These are phyloP conservation scores for Phrynosoma platyrhinos DNA, from an alignment of 2,113 vertebrate genomes.

Conservation along the genomic window DNA sequence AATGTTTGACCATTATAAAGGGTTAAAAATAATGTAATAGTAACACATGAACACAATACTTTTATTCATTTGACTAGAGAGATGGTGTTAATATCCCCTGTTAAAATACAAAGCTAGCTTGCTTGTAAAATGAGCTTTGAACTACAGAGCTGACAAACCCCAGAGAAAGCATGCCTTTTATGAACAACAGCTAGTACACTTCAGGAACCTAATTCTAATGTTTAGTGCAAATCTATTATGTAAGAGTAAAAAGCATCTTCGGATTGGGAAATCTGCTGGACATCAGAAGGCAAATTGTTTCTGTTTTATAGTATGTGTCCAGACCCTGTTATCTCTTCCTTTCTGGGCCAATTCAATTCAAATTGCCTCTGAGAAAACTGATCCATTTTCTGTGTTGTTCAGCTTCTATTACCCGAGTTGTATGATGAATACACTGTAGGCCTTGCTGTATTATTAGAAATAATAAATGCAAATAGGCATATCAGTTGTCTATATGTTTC, in stretches of 20 bases:
- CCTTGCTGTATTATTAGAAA: conserved; percentile 5
- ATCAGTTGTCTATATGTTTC: neutral
- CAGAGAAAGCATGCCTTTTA: conserved; percentile 47
- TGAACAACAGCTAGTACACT: conserved; percentile 53
- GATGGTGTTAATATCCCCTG: conserved; percentile 60
- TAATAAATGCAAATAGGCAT: neutral
- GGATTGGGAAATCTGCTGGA: conserved; percentile 31
- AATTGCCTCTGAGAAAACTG: neutral
- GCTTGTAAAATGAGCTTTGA: conserved; percentile 70
- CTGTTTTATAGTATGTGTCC: neutral
- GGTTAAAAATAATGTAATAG: neutral
- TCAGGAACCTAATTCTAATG: conserved; percentile 47
- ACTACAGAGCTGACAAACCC: conserved; percentile 69
- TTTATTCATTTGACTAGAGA: conserved; percentile 61
- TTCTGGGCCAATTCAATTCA: neutral
- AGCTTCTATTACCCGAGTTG: accelerated
- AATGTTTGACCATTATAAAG: neutral
- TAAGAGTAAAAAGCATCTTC: neutral
- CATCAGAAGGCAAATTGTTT: neutral
- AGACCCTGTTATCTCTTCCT: neutral
- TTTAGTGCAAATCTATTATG: conserved; percentile 10
- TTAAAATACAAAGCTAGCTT: conserved; percentile 12
- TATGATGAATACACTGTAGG: accelerated
- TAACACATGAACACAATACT: conserved; percentile 6
- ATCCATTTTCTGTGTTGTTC: neutral